These are phyloP conservation scores for Alectura lathami DNA, from an alignment of 2,113 vertebrate species.

Conservation along the genomic window DNA sequence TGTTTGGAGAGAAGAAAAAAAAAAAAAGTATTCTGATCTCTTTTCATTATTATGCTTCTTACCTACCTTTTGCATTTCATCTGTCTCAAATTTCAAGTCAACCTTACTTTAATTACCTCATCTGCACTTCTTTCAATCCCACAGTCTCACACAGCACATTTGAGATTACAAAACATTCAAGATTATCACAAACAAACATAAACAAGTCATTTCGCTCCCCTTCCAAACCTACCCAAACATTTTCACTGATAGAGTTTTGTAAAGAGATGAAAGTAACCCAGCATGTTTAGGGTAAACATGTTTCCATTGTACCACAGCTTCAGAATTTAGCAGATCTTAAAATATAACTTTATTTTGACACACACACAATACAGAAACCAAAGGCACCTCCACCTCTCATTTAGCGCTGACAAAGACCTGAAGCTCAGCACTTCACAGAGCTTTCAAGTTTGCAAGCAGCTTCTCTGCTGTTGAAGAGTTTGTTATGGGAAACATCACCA, in stretches of 20 bases:
- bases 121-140: not conserved
- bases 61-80: not conserved
- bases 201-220: not conserved
- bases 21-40: not conserved
- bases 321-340: slow-evolving; percentile 46
- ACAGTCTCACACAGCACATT: not conserved
- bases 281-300: slow-evolving; percentile 5
- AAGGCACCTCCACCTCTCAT: slow-evolving; percentile 34
- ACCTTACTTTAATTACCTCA: not conserved
- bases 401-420: slow-evolving; percentile 26
- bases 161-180: slow-evolving; percentile 11
- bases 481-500: not conserved
- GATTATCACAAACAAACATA: slow-evolving; percentile 14
- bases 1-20: not conserved
- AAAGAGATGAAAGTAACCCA: slow-evolving; percentile 36
- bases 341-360: slow-evolving; percentile 25
- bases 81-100: not conserved
- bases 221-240: not conserved
- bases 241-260: not conserved
- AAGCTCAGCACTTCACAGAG: slow-evolving; percentile 60
- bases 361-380: slow-evolving; percentile 29
- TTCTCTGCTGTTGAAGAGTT: not conserved
- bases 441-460: slow-evolving; percentile 30
- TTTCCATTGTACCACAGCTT: slow-evolving; percentile 39
- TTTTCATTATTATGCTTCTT: not conserved